Base-by-base conservation (phyloP, 2,113 vertebrate genomes). In the Cryptotis parvus region DNA sequence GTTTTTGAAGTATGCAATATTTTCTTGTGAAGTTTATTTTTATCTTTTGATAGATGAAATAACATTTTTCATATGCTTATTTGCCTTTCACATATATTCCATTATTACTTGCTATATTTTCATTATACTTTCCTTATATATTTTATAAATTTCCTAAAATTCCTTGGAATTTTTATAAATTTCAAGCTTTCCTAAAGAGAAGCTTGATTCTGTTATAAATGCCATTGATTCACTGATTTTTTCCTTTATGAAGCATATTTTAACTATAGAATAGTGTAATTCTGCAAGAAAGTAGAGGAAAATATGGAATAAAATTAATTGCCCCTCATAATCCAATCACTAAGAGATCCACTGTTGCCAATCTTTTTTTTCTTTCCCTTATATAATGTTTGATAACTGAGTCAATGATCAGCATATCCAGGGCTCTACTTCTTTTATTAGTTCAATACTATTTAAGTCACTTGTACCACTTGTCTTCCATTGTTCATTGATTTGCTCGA, bases 231-330 rank as follows among this genome's bases (percentile, higher is more conserved):
- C 68, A 88, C 43, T 18, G 6, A 89, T 73, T 3, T 72, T 87
- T 81, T 76, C 55, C 52, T 69, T 72, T 76, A 41, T 66, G 41
- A 78, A 80, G 74, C 1, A 37, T 35, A 55, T 29, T 65, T 2
- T 84, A 31, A 75, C 39, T 79, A n/a, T 35, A 45, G 24, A 82
- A 75, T 33, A 77, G 82, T 78, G 72, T 1, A 65, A 39, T 14
- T 78, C 22, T n/a, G 18, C n/a, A 6, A 6, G 22, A 41, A 89
- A 84, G 43, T 35, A 90, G 29, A 79, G 41, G 85, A 70, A 90
- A 84, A 4, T 74, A 88, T 75, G n/a, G 29, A 79, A 72, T n/a
- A 65, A 90, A 82, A 79, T 45, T 37, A 81, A 93, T n/a, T 66
- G 11, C n/a, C 39, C 61, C 52, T 82, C 31, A 66, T 52, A 58